Percentiles rank a stretch among this genome's conserved stretches.
Conservation (phyloP, 2,888 invertebrate species). For the Caenorhabditis sp. region DNA sequence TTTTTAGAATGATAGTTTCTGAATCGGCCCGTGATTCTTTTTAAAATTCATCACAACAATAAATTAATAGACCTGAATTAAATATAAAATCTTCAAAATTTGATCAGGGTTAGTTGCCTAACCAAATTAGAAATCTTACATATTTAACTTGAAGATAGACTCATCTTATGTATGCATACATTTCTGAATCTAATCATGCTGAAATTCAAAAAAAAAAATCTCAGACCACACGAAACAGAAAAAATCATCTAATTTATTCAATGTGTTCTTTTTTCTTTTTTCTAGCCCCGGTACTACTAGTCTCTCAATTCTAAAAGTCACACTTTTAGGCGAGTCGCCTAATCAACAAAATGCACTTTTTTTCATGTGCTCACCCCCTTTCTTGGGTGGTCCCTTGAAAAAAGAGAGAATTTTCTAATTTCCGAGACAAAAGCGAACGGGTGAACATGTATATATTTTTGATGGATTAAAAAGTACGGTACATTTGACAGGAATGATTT, state of each 20-base stretch:
- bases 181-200: neutral
- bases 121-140: no score
- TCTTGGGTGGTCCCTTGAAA: neutral
- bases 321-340: neutral
- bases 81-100: no score
- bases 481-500: neutral
- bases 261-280: neutral
- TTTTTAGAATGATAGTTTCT: no score
- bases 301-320: neutral
- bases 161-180: neutral
- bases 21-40: no score
- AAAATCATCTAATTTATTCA: neutral
- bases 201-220: neutral
- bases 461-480: neutral
- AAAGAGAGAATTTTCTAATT: neutral
- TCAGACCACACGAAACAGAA: neutral
- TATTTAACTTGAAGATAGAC: no score
- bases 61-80: no score
- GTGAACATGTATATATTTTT: neutral
- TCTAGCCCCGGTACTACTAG: neutral
- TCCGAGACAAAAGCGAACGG: neutral
- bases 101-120: no score
- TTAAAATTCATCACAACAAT: no score
- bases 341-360: slow-evolving; percentile 1
- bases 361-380: neutral